Conservation (phyloP, 2,113 vertebrate species). For the Propithecus coquereli region DNA sequence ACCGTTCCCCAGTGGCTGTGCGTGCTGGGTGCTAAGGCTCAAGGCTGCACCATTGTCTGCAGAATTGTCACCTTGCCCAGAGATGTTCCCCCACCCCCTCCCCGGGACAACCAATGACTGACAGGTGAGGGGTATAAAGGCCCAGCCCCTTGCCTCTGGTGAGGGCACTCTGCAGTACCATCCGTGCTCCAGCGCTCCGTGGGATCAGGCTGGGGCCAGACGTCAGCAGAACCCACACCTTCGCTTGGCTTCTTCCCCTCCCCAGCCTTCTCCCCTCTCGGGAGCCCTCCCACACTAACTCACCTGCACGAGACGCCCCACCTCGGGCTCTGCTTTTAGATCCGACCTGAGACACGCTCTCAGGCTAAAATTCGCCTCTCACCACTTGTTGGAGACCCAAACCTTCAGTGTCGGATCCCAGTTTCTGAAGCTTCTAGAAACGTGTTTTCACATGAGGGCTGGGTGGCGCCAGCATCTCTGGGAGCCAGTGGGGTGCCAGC, state of each 20-base stretch:
- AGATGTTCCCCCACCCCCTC: neutral
- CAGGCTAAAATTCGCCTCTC: neutral
- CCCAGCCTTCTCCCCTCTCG: neutral
- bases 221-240: neutral
- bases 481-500: fast-evolving
- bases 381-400: neutral
- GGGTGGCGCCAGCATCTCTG: neutral
- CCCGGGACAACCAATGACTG: neutral
- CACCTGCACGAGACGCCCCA: neutral
- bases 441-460: neutral
- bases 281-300: fast-evolving
- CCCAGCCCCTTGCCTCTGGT: neutral
- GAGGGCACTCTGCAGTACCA: neutral
- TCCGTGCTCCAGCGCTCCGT: no score
- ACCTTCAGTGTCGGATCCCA: neutral
- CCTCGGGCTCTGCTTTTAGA: neutral
- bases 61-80: neutral
- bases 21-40: neutral
- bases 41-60: neutral
- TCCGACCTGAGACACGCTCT: neutral
- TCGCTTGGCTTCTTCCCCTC: no score
- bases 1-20: neutral
- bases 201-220: neutral
- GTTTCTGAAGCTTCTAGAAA: neutral
- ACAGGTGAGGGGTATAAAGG: neutral